These are phyloP conservation scores for Lissonota sp. DNA, from an alignment of 2,888 invertebrate species.

Conservation along the genomic window DNA sequence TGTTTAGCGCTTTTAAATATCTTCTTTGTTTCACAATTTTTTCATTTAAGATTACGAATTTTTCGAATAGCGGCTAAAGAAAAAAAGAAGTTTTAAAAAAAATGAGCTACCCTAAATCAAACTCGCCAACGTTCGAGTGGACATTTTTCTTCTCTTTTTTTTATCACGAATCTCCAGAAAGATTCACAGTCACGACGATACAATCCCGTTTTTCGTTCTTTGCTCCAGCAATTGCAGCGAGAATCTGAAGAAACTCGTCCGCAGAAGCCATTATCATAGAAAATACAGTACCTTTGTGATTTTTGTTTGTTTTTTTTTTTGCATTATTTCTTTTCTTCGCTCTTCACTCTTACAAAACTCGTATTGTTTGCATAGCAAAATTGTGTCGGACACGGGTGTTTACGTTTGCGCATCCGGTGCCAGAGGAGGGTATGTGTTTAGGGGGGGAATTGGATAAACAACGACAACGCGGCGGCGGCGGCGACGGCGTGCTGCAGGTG, in stretches of 20 bases:
- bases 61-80: too few relatives aligned
- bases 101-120: too few relatives aligned
- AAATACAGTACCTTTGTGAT: slow-evolving; percentile 66
- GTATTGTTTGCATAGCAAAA: slow-evolving; percentile 79
- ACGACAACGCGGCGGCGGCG: slow-evolving; percentile 64
- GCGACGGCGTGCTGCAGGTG: slow-evolving; percentile 55
- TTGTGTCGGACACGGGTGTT: slow-evolving; percentile 78
- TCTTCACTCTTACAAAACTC: slow-evolving; percentile 67
- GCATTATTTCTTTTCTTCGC: slow-evolving; percentile 36
- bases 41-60: too few relatives aligned
- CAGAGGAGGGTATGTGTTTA: slow-evolving; percentile 70
- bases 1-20: too few relatives aligned
- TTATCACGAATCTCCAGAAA: slow-evolving; percentile 5
- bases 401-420: slow-evolving; percentile 77
- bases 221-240: slow-evolving; percentile 39
- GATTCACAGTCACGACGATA: slow-evolving; percentile 27
- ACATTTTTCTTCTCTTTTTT: not conserved
- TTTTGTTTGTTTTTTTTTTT: slow-evolving; percentile 67
- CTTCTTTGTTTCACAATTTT: too few relatives aligned
- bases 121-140: slow-evolving; percentile 6
- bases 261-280: slow-evolving; percentile 63
- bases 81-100: too few relatives aligned
- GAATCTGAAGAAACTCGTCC: slow-evolving; percentile 51
- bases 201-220: slow-evolving; percentile 4
- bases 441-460: slow-evolving; percentile 57